Conservation (phyloP, 1,140 invertebrate genomes). For the Myzus persicae region DNA sequence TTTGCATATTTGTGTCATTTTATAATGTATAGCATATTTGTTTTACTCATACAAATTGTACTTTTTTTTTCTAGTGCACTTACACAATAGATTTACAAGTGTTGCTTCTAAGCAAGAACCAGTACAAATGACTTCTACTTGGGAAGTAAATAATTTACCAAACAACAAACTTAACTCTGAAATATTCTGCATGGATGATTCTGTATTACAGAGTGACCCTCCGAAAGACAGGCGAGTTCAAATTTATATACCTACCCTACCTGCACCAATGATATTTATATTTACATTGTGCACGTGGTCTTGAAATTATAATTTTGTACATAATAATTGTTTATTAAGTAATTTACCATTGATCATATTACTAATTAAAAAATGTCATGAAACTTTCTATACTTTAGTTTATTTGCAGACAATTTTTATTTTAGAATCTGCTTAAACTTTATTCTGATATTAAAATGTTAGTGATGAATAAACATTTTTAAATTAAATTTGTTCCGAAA, state of each 20-base stretch:
- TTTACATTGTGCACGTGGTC: background rate
- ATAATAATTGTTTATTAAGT: background rate
- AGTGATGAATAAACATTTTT: background rate
- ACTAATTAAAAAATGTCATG: no score
- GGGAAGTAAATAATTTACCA: slow-evolving; percentile 82
- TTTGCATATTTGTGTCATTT: no score
- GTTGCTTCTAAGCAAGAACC: slow-evolving; percentile 68
- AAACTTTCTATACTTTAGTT: no score
- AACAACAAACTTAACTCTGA: slow-evolving; percentile 85
- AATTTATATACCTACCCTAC: background rate
- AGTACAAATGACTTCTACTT: slow-evolving; percentile 82
- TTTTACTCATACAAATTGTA: background rate
- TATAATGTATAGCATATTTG: no score
- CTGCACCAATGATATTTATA: background rate
- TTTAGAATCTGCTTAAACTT: no score
- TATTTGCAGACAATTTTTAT: no score
- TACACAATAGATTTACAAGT: slow-evolving; percentile 50
- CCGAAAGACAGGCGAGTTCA: slow-evolving; percentile 73
- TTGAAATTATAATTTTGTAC: no score
- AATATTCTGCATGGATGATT: slow-evolving; percentile 78
- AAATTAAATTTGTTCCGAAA: background rate
- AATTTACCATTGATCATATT: no score
- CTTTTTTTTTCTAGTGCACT: slow-evolving; percentile 1
- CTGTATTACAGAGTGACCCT: slow-evolving; percentile 76
- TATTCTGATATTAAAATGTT: no score